Evolutionary conservation across 1,140 invertebrate genomes (phyloP).

Genomic region (Callitettix versicolor): DNA sequence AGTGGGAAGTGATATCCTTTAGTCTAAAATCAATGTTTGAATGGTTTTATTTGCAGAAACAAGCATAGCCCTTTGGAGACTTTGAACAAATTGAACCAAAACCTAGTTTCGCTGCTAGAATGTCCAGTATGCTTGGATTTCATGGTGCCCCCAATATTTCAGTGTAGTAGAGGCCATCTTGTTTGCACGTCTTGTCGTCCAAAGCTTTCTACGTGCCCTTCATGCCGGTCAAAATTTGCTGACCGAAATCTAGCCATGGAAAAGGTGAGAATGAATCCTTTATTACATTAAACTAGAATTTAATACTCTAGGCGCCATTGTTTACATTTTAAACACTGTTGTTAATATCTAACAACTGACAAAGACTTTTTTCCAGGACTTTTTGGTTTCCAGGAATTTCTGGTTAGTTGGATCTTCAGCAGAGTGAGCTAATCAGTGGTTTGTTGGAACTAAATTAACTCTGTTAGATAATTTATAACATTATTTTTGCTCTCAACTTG

Average conservation of each 20-base stretch:
- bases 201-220: slow-evolving; percentile 22
- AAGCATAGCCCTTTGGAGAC: slow-evolving; percentile 3
- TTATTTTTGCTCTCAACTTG: too few species aligned
- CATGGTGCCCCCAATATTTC: slow-evolving; percentile 25
- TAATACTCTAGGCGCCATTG: too few species aligned
- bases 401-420: too few species aligned
- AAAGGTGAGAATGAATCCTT: slow-evolving; percentile 17
- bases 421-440: too few species aligned
- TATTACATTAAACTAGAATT: background rate
- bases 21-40: too few species aligned
- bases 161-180: slow-evolving; percentile 26
- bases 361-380: background rate
- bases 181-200: slow-evolving; percentile 23
- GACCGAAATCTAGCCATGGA: slow-evolving; percentile 25
- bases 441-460: background rate
- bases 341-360: too few species aligned
- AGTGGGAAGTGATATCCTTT: too few species aligned
- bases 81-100: slow-evolving; percentile 18
- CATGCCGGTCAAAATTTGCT: slow-evolving; percentile 23
- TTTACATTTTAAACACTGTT: too few species aligned
- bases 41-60: too few species aligned
- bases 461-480: background rate
- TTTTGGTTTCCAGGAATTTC: background rate
- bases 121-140: slow-evolving; percentile 30
- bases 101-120: slow-evolving; percentile 24